Percentiles rank a stretch among this genome's conserved stretches.
Evolutionary conservation across 2,113 vertebrate species (phyloP).

Genomic region (Syngnathus scovelli): DNA sequence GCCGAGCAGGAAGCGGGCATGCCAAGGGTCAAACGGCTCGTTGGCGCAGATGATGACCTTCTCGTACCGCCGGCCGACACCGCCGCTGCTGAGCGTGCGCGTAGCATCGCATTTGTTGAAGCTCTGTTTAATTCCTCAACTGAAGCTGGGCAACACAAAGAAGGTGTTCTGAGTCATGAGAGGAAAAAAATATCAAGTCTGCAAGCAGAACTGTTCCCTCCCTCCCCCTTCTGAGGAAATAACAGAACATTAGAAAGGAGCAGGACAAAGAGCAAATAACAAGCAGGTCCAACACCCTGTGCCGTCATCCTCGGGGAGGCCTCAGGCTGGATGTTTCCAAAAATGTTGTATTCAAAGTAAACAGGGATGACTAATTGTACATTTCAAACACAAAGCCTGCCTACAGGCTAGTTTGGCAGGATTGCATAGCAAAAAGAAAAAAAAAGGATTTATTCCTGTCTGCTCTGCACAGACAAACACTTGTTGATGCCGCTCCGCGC

Average conservation of each 20-base stretch:
- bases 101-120: too few species aligned
- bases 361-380: constrained; percentile 71
- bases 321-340: constrained; percentile 50
- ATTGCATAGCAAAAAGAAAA: constrained; percentile 30
- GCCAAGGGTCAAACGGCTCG: too few species aligned
- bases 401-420: constrained; percentile 62
- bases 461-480: constrained; percentile 46
- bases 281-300: constrained; percentile 18
- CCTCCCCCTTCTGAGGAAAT: constrained; percentile 18
- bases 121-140: constrained; percentile 36
- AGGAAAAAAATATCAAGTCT: constrained; percentile 40
- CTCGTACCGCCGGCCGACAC: constrained; percentile 45
- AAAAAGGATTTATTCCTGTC: constrained; percentile 64
- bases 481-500: constrained; percentile 62
- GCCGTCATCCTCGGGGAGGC: constrained; percentile 30
- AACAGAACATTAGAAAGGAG: constrained; percentile 6
- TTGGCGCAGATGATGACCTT: constrained; percentile 36
- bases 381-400: constrained; percentile 72
- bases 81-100: constrained; percentile 30
- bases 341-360: constrained; percentile 59
- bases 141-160: constrained; percentile 27
- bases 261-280: constrained; percentile 9
- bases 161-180: constrained; percentile 41
- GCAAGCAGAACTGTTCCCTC: neutral
- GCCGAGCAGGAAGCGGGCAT: too few species aligned